These are phyloP conservation scores for Zelleria hepariella DNA, from an alignment of 2,888 invertebrate genomes.

Conservation along the genomic window DNA sequence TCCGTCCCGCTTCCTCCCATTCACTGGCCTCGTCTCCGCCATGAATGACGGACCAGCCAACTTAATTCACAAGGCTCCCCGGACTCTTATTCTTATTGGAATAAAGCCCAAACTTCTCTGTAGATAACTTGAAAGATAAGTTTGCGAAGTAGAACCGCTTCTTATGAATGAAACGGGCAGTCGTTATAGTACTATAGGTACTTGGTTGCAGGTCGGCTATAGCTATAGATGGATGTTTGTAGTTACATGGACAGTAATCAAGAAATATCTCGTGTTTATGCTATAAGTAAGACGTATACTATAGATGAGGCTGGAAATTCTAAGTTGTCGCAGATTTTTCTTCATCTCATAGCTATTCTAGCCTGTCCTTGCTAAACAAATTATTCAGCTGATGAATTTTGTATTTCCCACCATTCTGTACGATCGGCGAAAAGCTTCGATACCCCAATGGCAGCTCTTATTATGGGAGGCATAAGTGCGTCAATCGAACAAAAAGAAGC, in stretches of 20 bases:
- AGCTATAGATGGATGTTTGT: background rate
- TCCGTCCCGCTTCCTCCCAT: constrained; percentile 62
- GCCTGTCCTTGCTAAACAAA: too few species aligned
- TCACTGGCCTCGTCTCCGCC: constrained; percentile 51
- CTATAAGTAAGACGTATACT: background rate
- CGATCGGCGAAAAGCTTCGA: too few species aligned
- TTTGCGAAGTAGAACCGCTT: constrained; percentile 26
- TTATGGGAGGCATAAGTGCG: too few species aligned
- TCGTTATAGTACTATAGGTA: constrained; percentile 63
- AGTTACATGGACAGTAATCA: constrained; percentile 1
- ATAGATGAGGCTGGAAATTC: too few species aligned
- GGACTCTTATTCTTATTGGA: background rate
- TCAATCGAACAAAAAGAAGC: too few species aligned
- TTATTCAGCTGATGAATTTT: too few species aligned
- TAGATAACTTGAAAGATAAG: background rate
- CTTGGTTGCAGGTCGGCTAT: constrained; percentile 19
- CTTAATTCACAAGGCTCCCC: background rate
- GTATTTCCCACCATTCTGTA: too few species aligned
- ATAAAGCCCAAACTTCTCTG: background rate
- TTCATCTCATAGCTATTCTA: too few species aligned
- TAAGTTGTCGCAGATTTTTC: too few species aligned
- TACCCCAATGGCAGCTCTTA: too few species aligned
- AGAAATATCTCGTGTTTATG: background rate
- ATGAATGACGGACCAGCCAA: constrained; percentile 41
- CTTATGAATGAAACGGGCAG: constrained; percentile 67